Conservation (phyloP, 2,797 vertebrate genomes). For the Ptychobarbus kaznakovi region DNA sequence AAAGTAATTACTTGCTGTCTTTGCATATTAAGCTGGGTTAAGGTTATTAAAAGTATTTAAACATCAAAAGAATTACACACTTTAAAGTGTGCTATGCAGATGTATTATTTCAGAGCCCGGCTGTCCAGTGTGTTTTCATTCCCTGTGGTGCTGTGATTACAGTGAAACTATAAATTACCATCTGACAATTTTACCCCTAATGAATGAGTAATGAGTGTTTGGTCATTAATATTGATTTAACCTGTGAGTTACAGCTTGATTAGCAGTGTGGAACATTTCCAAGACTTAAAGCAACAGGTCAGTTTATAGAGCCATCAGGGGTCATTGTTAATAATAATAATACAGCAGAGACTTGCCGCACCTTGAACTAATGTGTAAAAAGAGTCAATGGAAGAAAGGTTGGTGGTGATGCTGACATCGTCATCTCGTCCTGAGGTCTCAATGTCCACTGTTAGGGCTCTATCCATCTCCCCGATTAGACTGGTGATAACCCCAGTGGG, state of each 20-base stretch:
- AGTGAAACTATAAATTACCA: constrained; percentile 54
- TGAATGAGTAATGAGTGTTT: constrained; percentile 53
- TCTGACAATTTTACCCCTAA: constrained; percentile 50
- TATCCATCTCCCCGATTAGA: constrained; percentile 96
- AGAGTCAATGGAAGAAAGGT: constrained; percentile 94
- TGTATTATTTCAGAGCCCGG: constrained; percentile 28
- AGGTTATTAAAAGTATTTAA: neutral
- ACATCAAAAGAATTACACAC: neutral
- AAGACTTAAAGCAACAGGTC: constrained; percentile 38
- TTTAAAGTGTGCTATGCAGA: constrained; percentile 18
- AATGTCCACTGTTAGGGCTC: constrained; percentile 93
- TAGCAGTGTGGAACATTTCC: constrained; percentile 43
- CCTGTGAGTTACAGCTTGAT: constrained; percentile 49
- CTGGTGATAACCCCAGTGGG: constrained; percentile 96
- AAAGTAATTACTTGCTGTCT: constrained; percentile 14
- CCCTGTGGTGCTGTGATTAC: constrained; percentile 41
- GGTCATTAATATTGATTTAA: constrained; percentile 60
- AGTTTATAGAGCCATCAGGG: constrained; percentile 9
- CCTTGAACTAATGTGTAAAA: constrained; percentile 98
- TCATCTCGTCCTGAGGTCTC: constrained; percentile 95
- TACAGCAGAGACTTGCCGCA: constrained; percentile 64
- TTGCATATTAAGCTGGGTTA: constrained; percentile 6
- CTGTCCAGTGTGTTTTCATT: constrained; percentile 38
- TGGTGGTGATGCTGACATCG: constrained; percentile 97
- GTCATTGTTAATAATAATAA: constrained; percentile 31